phyloP scores from a whole-genome alignment of 1,140 invertebrate genomes.

The Bursaphelenchus mucronatus region DNA sequence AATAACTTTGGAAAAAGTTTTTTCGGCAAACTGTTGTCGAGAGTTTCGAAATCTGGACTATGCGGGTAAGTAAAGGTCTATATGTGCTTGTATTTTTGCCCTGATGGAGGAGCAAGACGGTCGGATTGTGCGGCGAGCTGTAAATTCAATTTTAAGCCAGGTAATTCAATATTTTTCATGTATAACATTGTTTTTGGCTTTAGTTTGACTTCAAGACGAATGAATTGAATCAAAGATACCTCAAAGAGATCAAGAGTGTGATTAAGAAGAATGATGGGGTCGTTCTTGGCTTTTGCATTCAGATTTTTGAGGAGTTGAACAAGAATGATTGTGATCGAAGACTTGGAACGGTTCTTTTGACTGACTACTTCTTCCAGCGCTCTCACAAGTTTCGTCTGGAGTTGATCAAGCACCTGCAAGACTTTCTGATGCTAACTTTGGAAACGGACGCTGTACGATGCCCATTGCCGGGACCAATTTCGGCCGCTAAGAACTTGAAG shows the following conservation, averaged over 20 bases:
- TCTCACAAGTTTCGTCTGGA: constrained; percentile 43
- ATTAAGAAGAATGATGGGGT: constrained; percentile 32
- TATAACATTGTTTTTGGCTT: background rate
- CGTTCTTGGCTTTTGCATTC: constrained; percentile 40
- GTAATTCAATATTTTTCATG: background rate
- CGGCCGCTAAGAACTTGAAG: constrained; percentile 38
- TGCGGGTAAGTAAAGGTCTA: too few relatives aligned
- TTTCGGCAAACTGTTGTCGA: too few relatives aligned
- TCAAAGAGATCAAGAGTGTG: constrained; percentile 35
- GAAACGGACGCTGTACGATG: constrained; percentile 51
- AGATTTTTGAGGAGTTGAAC: constrained; percentile 32
- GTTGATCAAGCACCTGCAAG: constrained; percentile 42
- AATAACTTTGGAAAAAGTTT: too few relatives aligned
- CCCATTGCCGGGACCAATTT: constrained; percentile 34
- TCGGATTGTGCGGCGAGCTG: constrained; percentile 6
- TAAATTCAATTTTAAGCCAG: constrained; percentile 22
- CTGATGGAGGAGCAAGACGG: constrained; percentile 14
- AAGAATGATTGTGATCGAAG: constrained; percentile 39
- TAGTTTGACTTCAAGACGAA: constrained; percentile 46
- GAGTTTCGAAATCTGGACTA: too few relatives aligned
- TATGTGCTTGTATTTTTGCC: background rate
- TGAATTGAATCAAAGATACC: constrained; percentile 26
- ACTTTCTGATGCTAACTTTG: constrained; percentile 45
- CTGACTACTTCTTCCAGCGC: constrained; percentile 50
- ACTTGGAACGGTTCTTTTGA: constrained; percentile 33